phyloP scores from a whole-genome alignment of 2,888 invertebrate genomes.

The Trachelus stipa region DNA sequence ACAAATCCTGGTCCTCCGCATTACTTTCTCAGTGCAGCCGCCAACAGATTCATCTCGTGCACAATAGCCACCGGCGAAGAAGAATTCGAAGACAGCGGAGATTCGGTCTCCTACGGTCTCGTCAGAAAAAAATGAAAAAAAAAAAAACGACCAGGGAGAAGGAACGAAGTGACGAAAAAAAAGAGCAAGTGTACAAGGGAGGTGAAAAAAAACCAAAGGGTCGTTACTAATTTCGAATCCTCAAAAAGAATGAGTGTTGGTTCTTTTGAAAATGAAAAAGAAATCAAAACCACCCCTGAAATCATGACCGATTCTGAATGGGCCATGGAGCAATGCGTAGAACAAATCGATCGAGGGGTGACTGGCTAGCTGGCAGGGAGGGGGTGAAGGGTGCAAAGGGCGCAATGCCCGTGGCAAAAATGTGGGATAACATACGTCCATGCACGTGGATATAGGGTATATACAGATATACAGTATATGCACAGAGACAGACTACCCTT shows the following conservation, averaged over 20 bases:
- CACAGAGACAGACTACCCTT: conserved; percentile 43
- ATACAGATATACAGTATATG: neutral
- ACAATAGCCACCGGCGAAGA: neutral
- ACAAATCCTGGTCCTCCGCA: conserved; percentile 30
- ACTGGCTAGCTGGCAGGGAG: conserved; percentile 28
- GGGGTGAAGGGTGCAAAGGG: conserved; percentile 22
- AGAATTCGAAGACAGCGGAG: conserved; percentile 9
- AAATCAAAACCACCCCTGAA: neutral
- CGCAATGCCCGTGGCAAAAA: conserved; percentile 41
- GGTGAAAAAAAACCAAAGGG: neutral
- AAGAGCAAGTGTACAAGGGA: neutral
- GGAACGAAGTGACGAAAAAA: neutral
- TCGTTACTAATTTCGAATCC: neutral
- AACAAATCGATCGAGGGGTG: conserved; percentile 44
- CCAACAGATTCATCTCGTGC: neutral
- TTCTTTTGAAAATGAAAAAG: neutral
- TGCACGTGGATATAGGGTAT: conserved; percentile 40
- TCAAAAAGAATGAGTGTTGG: neutral
- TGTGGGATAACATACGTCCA: conserved; percentile 51
- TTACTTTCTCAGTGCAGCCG: conserved; percentile 19
- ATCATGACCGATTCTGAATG: conserved; percentile 31
- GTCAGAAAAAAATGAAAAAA: no score
- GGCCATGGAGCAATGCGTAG: conserved; percentile 43
- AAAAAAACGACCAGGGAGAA: neutral
- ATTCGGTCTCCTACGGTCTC: neutral